Evolutionary conservation across 2,113 vertebrate species (phyloP).

Genomic region (Poecile atricapillus): DNA sequence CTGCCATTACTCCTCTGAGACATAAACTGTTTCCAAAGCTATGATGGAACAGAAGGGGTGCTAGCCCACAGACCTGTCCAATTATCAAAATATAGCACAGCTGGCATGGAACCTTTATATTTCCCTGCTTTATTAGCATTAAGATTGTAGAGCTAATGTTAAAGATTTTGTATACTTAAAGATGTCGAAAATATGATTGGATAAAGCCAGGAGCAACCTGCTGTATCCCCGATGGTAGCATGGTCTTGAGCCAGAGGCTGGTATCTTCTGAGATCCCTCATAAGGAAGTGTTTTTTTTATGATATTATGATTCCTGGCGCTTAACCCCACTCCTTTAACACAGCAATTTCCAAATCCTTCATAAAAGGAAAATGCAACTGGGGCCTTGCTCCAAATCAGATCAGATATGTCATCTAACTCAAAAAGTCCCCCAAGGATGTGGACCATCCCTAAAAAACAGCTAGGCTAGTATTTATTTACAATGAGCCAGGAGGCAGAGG

Average conservation of each 20-base stretch:
- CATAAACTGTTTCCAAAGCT: not conserved
- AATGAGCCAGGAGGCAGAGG: not conserved
- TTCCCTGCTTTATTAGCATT: not conserved
- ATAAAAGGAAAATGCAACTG: not conserved
- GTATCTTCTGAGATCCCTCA: not conserved
- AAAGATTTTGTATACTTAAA: not conserved
- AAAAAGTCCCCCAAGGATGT: not conserved
- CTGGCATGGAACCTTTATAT: not conserved
- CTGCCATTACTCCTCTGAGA: not conserved
- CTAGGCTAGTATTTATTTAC: not conserved
- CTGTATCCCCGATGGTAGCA: not conserved
- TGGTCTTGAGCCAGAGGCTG: not conserved
- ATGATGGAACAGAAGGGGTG: not conserved
- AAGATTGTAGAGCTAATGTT: not conserved
- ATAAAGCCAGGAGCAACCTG: not conserved
- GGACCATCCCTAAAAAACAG: not conserved
- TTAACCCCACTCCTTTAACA: not conserved
- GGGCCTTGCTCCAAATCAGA: not conserved
- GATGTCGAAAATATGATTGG: not conserved
- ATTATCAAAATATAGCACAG: not conserved
- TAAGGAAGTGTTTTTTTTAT: not conserved
- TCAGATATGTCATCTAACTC: not conserved
- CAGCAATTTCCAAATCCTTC: not conserved
- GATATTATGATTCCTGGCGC: not conserved
- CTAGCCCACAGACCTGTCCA: not conserved